Percentiles rank a stretch among this genome's conserved stretches.
phyloP scores from a whole-genome alignment of 2,888 invertebrate genomes.

The Argyra leucocephala region DNA sequence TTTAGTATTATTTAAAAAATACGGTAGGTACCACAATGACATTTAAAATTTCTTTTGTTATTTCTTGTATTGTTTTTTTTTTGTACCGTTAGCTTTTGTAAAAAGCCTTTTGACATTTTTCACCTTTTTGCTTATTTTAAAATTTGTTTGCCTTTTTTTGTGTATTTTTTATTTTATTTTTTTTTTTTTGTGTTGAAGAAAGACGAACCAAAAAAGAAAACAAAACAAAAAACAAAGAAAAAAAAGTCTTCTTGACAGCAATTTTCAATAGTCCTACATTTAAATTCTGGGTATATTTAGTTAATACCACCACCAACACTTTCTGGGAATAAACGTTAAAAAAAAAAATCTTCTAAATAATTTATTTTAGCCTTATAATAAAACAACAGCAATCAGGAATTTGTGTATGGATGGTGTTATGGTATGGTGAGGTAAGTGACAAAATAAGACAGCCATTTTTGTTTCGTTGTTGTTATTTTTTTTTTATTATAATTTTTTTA shows the following conservation, averaged over 20 bases:
- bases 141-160: no score
- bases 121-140: neutral
- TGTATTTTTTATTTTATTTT: no score
- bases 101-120: neutral
- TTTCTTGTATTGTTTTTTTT: neutral
- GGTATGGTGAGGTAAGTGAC: no score
- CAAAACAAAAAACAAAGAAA: neutral
- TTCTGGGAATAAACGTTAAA: neutral
- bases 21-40: neutral
- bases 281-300: neutral
- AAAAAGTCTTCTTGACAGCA: neutral
- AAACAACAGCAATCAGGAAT: no score
- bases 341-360: neutral
- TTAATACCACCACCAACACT: no score
- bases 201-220: no score
- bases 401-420: no score
- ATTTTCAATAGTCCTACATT: neutral
- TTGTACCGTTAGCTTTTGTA: neutral
- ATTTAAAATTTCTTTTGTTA: neutral
- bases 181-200: no score
- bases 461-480: no score
- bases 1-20: neutral
- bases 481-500: no score
- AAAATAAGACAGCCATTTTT: neutral
- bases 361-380: neutral